These are phyloP conservation scores for Holothuria leucospilota DNA, from an alignment of 53 echinoderm and acorn worm genomes.

Conservation along the genomic window DNA sequence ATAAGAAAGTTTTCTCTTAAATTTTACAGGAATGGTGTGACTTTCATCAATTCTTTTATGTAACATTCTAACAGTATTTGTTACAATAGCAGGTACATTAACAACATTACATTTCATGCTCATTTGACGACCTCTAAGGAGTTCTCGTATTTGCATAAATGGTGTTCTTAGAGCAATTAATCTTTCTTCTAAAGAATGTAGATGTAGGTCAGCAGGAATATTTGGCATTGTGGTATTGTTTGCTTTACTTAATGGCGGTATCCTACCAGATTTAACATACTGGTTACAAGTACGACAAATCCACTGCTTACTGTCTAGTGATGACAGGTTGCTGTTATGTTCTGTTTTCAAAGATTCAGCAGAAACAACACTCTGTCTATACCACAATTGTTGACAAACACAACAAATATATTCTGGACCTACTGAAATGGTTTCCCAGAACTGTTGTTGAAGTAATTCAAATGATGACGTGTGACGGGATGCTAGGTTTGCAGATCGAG, in stretches of 20 bases:
- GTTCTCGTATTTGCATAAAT: too few species aligned
- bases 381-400: slow-evolving; percentile 56
- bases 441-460: slow-evolving; percentile 23
- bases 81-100: slow-evolving; percentile 37
- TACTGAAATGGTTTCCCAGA: slow-evolving; percentile 18
- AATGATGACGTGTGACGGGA: slow-evolving; percentile 14
- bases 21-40: too few species aligned
- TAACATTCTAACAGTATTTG: slow-evolving; percentile 16
- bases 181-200: slow-evolving; percentile 34
- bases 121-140: slow-evolving; percentile 48
- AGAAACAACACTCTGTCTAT: slow-evolving; percentile 40
- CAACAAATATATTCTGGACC: slow-evolving; percentile 42
- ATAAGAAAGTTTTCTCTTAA: slow-evolving; percentile 56
- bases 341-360: background rate
- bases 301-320: slow-evolving; percentile 10
- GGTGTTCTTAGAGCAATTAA: slow-evolving; percentile 44
- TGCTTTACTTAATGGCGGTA: slow-evolving; percentile 30
- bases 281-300: slow-evolving; percentile 51
- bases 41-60: slow-evolving; percentile 23
- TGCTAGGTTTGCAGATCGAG: background rate
- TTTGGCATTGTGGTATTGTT: slow-evolving; percentile 33
- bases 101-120: slow-evolving; percentile 53
- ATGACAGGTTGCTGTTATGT: background rate
- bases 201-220: slow-evolving; percentile 16
- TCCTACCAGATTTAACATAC: slow-evolving; percentile 25